A percentile compares a stretch with the other conserved stretches of the same genome.
Evolutionary conservation across 1,140 invertebrate species (phyloP).

Genomic region (Oscheius sp.): DNA sequence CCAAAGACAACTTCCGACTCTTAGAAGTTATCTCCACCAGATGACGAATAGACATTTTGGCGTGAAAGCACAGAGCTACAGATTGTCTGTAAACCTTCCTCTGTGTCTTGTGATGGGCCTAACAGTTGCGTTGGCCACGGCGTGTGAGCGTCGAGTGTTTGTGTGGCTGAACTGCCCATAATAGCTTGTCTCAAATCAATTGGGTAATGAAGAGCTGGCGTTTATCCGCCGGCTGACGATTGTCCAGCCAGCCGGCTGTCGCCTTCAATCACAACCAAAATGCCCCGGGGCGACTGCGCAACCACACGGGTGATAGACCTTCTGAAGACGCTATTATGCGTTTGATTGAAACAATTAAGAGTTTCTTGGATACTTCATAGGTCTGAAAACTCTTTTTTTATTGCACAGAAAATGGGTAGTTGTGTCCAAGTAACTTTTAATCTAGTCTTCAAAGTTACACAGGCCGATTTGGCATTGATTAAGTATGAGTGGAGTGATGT

Average conservation of each 20-base stretch:
- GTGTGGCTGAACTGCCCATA: background rate
- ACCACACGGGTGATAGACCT: too few species aligned
- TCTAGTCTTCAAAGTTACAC: too few species aligned
- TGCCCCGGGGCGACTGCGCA: too few species aligned
- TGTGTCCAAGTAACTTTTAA: too few species aligned
- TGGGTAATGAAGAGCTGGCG: slow-evolving; percentile 6
- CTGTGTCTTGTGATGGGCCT: background rate
- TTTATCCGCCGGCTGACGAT: background rate
- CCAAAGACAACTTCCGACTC: too few species aligned
- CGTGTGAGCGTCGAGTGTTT: background rate
- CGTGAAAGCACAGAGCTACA: background rate
- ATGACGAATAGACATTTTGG: background rate
- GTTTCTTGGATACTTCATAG: too few species aligned
- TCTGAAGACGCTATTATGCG: too few species aligned
- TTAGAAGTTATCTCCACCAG: background rate
- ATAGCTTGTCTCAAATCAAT: slow-evolving; percentile 8
- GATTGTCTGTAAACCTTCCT: background rate
- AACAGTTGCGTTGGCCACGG: background rate
- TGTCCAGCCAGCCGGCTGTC: background rate
- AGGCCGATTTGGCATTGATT: too few species aligned
- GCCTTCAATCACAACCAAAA: background rate
- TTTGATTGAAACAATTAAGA: too few species aligned
- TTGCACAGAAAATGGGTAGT: too few species aligned
- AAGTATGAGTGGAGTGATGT: too few species aligned
- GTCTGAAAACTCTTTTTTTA: too few species aligned